These are phyloP conservation scores for Protophormia terraenovae DNA, from an alignment of 2,888 invertebrate species.

Conservation along the genomic window DNA sequence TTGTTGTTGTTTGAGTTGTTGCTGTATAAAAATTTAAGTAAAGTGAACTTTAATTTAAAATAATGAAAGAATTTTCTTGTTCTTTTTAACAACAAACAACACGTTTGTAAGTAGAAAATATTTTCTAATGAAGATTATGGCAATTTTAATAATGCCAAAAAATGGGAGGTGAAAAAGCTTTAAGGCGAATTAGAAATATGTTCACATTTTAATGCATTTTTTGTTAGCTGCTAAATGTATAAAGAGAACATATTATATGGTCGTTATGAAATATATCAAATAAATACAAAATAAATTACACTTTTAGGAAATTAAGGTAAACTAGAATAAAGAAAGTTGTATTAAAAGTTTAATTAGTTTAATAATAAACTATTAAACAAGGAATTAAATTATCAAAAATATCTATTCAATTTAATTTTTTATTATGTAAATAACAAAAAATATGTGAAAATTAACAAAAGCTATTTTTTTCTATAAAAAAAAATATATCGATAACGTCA, in stretches of 20 bases:
- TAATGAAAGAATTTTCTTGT: constrained; percentile 18
- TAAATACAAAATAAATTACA: not conserved
- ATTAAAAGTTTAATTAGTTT: too few relatives aligned
- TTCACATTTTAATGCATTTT: not conserved
- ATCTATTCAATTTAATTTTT: too few relatives aligned
- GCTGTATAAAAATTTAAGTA: constrained; percentile 23
- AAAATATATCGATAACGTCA: too few relatives aligned
- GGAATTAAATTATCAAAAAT: too few relatives aligned
- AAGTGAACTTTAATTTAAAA: constrained; percentile 44
- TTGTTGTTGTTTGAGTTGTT: constrained; percentile 4
- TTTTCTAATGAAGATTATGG: constrained; percentile 34
- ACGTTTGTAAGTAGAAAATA: not conserved
- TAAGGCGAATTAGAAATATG: not conserved
- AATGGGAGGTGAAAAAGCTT: constrained; percentile 6
- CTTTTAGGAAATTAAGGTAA: not conserved
- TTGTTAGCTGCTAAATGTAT: not conserved
- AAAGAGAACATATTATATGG: not conserved
- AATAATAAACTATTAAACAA: too few relatives aligned
- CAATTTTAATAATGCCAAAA: constrained; percentile 43
- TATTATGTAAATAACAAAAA: too few relatives aligned
- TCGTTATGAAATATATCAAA: not conserved
- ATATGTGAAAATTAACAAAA: too few relatives aligned
- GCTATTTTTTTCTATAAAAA: too few relatives aligned
- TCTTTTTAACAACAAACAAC: not conserved
- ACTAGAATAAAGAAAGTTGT: not conserved